Percentiles rank a stretch among this genome's conserved stretches.
phyloP scores from a whole-genome alignment of 2,888 invertebrate species.

The Steinernema carpocapsae region DNA sequence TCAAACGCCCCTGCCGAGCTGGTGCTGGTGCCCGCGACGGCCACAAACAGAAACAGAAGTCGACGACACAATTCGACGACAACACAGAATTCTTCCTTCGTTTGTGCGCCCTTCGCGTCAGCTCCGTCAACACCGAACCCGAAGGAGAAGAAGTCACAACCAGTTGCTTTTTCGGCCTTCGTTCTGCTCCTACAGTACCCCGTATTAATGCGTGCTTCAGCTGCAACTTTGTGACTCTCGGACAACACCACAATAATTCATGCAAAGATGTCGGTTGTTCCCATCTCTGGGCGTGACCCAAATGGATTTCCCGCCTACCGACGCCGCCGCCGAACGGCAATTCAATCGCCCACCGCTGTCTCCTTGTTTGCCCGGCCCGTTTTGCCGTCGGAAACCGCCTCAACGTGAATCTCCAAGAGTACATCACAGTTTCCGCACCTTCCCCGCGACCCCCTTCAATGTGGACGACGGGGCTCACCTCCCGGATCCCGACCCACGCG shows the following conservation, averaged over 20 bases:
- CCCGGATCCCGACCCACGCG: too few species aligned
- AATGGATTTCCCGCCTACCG: slow-evolving; percentile 31
- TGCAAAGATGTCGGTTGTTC: not conserved
- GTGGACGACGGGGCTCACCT: too few species aligned
- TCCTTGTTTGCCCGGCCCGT: not conserved
- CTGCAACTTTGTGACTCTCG: too few species aligned
- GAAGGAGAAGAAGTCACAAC: not conserved
- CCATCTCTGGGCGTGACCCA: slow-evolving; percentile 19
- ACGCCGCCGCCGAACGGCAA: not conserved
- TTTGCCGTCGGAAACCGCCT: too few species aligned
- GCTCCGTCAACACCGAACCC: too few species aligned
- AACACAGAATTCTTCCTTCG: too few species aligned
- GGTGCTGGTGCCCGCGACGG: not conserved
- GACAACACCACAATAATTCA: not conserved
- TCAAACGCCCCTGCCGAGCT: not conserved
- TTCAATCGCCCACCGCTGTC: not conserved
- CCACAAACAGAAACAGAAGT: slow-evolving; percentile 17
- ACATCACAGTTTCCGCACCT: too few species aligned
- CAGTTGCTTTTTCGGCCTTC: not conserved
- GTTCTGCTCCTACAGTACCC: slow-evolving; percentile 11
- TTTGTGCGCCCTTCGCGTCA: too few species aligned
- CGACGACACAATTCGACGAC: not conserved
- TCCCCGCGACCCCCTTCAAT: too few species aligned
- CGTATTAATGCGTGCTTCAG: too few species aligned
- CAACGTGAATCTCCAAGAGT: too few species aligned